Evolutionary conservation across 2,888 invertebrate species (phyloP).

Genomic region (Unio delphinus): DNA sequence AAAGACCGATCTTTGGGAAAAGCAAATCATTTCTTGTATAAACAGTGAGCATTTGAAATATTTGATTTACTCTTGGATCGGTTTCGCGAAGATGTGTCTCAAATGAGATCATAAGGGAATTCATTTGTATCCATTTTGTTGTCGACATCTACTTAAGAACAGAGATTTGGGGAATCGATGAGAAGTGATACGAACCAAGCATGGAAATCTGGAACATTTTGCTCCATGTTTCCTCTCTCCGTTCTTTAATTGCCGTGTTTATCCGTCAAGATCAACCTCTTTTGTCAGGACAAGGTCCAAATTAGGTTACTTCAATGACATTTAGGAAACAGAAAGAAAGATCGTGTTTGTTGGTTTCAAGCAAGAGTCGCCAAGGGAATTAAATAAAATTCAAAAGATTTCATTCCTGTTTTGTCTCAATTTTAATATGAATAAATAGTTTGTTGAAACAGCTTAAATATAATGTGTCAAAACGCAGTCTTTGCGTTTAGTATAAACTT

Average conservation of each 20-base stretch:
- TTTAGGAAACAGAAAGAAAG: background rate
- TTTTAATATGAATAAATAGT: too few relatives aligned
- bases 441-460: too few relatives aligned
- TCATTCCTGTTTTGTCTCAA: background rate
- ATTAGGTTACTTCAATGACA: constrained; percentile 1
- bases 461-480: too few relatives aligned
- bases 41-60: constrained; percentile 32
- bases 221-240: constrained; percentile 8
- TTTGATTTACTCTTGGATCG: constrained; percentile 34
- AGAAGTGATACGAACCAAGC: constrained; percentile 27
- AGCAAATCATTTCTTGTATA: constrained; percentile 28
- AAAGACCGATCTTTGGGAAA: constrained; percentile 22
- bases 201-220: constrained; percentile 15
- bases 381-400: background rate
- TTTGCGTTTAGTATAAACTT: too few relatives aligned
- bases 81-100: constrained; percentile 10
- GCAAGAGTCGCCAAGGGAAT: background rate
- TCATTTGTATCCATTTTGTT: constrained; percentile 1
- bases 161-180: constrained; percentile 18
- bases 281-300: constrained; percentile 1
- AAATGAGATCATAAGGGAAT: constrained; percentile 3
- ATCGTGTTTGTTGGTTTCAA: constrained; percentile 1
- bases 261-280: constrained; percentile 4
- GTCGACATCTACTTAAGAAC: constrained; percentile 11
- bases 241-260: constrained; percentile 34